Evolutionary conservation across 1,140 invertebrate genomes (phyloP).

Genomic region (Drosophila paulistorum): DNA sequence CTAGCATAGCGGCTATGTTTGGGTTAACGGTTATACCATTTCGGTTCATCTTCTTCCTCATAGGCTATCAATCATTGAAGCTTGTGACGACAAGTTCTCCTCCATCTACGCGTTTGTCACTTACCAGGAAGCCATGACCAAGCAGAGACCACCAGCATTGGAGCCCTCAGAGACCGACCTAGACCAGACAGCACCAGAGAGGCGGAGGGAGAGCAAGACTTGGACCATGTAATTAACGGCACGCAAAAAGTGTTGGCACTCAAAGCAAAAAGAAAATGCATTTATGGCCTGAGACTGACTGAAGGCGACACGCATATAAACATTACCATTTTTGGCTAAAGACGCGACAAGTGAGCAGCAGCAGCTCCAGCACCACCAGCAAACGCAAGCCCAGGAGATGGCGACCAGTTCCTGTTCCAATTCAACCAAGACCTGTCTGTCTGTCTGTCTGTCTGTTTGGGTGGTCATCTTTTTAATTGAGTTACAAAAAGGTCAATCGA

Average conservation of each 20-base stretch:
- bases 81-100: constrained; percentile 65
- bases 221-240: constrained; percentile 76
- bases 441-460: constrained; percentile 42
- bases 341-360: constrained; percentile 66
- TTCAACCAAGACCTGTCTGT: neutral
- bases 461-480: constrained; percentile 74
- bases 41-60: constrained; percentile 2
- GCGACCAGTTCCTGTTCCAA: neutral
- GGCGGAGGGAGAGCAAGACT: constrained; percentile 7
- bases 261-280: constrained; percentile 37
- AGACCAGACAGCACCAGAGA: constrained; percentile 41
- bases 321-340: constrained; percentile 81
- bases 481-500: constrained; percentile 79
- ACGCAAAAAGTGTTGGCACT: constrained; percentile 77
- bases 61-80: constrained; percentile 70
- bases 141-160: constrained; percentile 70
- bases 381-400: neutral
- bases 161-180: constrained; percentile 72
- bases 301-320: constrained; percentile 77
- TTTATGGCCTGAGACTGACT: constrained; percentile 61
- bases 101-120: constrained; percentile 36
- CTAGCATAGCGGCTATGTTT: neutral
- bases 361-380: neutral
- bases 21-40: constrained; percentile 15
- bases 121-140: constrained; percentile 78